Evolutionary conservation across 2,797 vertebrate species (phyloP), one percentile per base, ranked within the genome.

Genomic region (Acipenser oxyrinchus): DNA sequence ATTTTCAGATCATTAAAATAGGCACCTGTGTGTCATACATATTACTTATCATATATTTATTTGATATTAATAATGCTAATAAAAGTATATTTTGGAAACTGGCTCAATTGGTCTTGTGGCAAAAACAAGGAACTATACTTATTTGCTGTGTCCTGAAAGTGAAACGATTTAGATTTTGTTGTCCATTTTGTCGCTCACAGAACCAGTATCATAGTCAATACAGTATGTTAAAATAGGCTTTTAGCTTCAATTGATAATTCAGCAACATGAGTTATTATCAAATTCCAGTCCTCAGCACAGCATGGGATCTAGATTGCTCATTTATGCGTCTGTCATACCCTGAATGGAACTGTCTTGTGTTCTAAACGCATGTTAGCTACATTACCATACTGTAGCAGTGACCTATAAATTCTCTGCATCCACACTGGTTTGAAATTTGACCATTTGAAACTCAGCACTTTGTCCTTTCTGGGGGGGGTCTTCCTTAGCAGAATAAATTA

Each of bases 221-320:
- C 49, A 51, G 60, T 68, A 68, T 62, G 68, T 71, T 55, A 64
- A 64, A 64, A 68, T 71, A 60, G 37, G 57, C 5, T 48, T 60
- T 23, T 62, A 13, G n/a, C 60, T 53, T 60, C 6, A 13, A 48
- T 23, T 48, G 57, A 48, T 57, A 65, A 65, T 62, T 60, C 1
- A 60, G 50, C 50, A 37, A 64, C 48, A 37, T 58, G 69, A 66
- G 69, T 13, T 66, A 23, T 48, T 62, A 62, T 66, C 60, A 59
- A 48, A 70, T 70, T 60, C 64, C 49, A 15, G 64, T 57, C 55
- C 49, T 23, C n/a, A 18, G 51, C 51, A 10, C 69, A 49, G 61
- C 61, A 64, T 48, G 53, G 53, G 63, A 12, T 15, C 61, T 60
- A 66, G 53, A 59, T 37, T 49, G 11, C 49, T 70, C 49, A 10